Conservation (phyloP, 2,888 invertebrate species). For the Acanthococcus lagerstroemiae region DNA sequence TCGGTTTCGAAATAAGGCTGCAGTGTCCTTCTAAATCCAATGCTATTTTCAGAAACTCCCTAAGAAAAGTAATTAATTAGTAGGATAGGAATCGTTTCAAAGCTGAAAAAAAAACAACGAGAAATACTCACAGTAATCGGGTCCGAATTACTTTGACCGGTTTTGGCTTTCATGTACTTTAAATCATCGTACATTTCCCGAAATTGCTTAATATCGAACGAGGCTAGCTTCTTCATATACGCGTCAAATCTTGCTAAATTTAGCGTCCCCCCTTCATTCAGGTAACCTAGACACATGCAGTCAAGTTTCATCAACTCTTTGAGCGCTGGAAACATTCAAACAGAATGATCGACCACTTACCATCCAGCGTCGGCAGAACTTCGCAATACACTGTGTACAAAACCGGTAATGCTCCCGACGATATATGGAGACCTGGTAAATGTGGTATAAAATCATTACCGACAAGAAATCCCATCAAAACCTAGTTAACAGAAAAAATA, state of each 20-base stretch:
- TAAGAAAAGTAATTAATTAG: not conserved
- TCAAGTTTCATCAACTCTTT: not conserved
- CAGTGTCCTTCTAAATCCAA: not conserved
- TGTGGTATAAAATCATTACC: slow-evolving; percentile 98
- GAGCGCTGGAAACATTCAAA: not conserved
- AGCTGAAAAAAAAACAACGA: too few relatives aligned
- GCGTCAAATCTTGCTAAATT: slow-evolving; percentile 74
- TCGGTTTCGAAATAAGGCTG: slow-evolving; percentile 52
- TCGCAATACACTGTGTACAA: slow-evolving; percentile 81
- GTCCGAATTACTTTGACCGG: slow-evolving; percentile 45
- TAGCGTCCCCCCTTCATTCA: slow-evolving; percentile 79
- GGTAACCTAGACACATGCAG: slow-evolving; percentile 57
- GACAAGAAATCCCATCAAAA: slow-evolving; percentile 90
- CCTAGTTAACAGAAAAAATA: too few relatives aligned
- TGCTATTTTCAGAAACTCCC: not conserved
- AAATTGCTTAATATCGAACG: slow-evolving; percentile 64
- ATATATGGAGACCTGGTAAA: slow-evolving; percentile 88
- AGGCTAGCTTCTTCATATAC: slow-evolving; percentile 65
- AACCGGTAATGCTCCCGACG: slow-evolving; percentile 74
- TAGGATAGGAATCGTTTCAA: slow-evolving; percentile 32
- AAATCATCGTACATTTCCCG: slow-evolving; percentile 68
- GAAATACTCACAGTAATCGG: slow-evolving; percentile 41
- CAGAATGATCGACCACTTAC: slow-evolving; percentile 45
- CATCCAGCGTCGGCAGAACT: slow-evolving; percentile 73
- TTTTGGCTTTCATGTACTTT: slow-evolving; percentile 69